These are phyloP conservation scores for Cyprinodon tularosa DNA, from an alignment of 2,113 vertebrate genomes.

Conservation along the genomic window DNA sequence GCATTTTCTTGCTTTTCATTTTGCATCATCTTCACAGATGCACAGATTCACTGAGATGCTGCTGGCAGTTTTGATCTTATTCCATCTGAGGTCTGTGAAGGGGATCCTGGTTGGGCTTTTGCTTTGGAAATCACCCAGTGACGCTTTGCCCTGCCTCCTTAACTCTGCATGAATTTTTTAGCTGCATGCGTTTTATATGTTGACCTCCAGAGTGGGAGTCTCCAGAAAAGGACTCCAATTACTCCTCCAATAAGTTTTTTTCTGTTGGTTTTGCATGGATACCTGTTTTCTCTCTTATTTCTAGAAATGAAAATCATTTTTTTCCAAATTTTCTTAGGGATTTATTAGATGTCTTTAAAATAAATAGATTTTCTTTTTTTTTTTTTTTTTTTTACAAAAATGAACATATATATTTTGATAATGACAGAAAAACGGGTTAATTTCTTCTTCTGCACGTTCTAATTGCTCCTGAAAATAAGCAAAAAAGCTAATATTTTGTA, in stretches of 20 bases:
- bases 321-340: not conserved
- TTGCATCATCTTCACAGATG: not conserved
- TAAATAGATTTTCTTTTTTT: not conserved
- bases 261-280: not conserved
- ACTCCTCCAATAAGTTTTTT: conserved; percentile 2
- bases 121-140: conserved; percentile 15
- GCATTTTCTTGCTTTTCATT: not conserved
- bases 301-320: not conserved
- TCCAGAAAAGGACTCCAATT: conserved; percentile 4
- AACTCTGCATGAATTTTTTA: conserved; percentile 8
- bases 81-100: conserved; percentile 12
- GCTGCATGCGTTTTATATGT: conserved; percentile 14
- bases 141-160: conserved; percentile 30
- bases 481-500: not conserved
- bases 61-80: conserved; percentile 4
- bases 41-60: not conserved
- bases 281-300: not conserved
- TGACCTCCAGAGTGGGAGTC: conserved; percentile 1
- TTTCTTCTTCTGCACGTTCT: not conserved
- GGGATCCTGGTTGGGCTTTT: conserved; percentile 3
- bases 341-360: not conserved
- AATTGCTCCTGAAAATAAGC: no score
- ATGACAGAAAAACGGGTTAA: not conserved
- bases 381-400: not conserved
- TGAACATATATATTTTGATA: not conserved